A percentile compares a stretch with the other conserved stretches of the same genome.
These are phyloP conservation scores for Holothuria scabra DNA, from an alignment of 53 echinoderm and acorn worm species.

Conservation along the genomic window DNA sequence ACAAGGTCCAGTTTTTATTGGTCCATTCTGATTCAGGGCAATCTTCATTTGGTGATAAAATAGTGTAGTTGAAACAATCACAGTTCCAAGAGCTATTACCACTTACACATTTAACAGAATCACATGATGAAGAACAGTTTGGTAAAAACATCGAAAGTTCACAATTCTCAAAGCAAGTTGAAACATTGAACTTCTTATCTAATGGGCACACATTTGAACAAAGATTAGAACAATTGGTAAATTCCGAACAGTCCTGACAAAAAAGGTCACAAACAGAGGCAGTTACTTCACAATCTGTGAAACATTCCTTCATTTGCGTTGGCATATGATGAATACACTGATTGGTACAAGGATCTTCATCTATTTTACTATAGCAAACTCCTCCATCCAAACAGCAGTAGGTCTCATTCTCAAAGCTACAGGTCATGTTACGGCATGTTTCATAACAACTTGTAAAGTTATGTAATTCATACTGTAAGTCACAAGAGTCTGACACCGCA, in stretches of 20 bases:
- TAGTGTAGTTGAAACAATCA: constrained; percentile 36
- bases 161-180: constrained; percentile 55
- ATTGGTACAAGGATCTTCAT: background rate
- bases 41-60: constrained; percentile 3
- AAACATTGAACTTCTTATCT: background rate
- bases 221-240: background rate
- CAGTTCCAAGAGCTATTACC: constrained; percentile 59
- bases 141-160: constrained; percentile 22
- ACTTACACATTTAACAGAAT: constrained; percentile 50
- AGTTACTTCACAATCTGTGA: background rate
- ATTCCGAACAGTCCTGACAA: constrained; percentile 18
- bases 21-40: constrained; percentile 2
- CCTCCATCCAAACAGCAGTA: background rate
- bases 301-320: background rate
- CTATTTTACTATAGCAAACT: background rate
- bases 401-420: background rate
- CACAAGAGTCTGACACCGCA: background rate
- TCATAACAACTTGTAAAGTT: background rate
- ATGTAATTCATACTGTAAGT: background rate
- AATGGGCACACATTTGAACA: constrained; percentile 35
- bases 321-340: background rate
- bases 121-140: constrained; percentile 55
- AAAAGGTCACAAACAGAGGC: background rate
- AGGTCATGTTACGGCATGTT: background rate
- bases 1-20: background rate